Evolutionary conservation across 2,797 vertebrate genomes (phyloP), one percentile per base, ranked within the genome.

Genomic region (Malurus splendens): DNA sequence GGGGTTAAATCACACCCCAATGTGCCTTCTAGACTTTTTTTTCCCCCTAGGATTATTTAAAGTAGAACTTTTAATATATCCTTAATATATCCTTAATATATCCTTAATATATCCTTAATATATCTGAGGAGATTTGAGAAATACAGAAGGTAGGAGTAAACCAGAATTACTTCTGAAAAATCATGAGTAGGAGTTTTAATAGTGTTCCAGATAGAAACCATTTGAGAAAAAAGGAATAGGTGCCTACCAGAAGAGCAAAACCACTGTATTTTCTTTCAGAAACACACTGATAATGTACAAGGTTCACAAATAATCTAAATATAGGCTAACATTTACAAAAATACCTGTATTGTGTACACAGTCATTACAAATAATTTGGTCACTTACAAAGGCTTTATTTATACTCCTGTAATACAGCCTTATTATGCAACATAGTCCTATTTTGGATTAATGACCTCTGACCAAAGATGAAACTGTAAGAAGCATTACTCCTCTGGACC

Each of bases 371-470:
- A 36, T 55, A 73, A 80, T 33, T 15, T 44, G 18, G 33, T 32
- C 15, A 27, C 18, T 66, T 78, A 68, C 7, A 89, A 71, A 89
- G 19, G 32, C 14, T 71, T 82, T 70, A 82, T 78, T 86, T 81
- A 51, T 33, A 65, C 32, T 55, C 20, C 66, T 44, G 23, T 39
- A 51, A 64, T 44, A 32, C 8, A 73, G n/a, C n/a, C 72, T 83
- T 55, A 71, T 24, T 61, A 22, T 32, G 56, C 62, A 74, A 74
- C 7, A 12, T 7, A 54, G 32, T 64, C 33, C 14, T 82, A 27
- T 76, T 79, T 28, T 16, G 15, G 70, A 80, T 74, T 67, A 85
- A 85, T 14, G 19, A 60, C n/a, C 19, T 59, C 38, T 36, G 38
- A 24, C 28, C 64, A 33, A 32, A 85, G 44, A 44, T 51, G 2